Evolutionary conservation across 2,113 vertebrate genomes (phyloP), one percentile per base, ranked within the genome.

Genomic region (Casuarius casuarius): DNA sequence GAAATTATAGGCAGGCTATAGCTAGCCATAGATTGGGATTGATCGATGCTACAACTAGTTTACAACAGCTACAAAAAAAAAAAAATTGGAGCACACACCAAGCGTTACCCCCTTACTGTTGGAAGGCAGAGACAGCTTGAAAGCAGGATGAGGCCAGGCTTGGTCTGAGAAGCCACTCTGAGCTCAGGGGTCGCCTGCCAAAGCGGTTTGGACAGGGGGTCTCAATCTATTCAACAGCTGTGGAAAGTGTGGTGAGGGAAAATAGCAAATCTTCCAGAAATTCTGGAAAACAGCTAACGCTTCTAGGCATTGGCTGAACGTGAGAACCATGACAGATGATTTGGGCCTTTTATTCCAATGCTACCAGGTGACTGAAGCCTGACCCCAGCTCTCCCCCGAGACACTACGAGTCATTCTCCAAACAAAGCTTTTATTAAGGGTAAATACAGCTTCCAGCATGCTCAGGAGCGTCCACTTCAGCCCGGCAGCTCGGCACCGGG

Each of bases 251-350:
- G 3, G 12, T 1, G 5, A 66, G 67, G 73, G 79, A 35, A 58
- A 85, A 31, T 6, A 25, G 12, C 31, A 38, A 25, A 21, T 28
- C 20, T 44, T 46, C 5, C 12, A 28, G 23, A 7, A 52, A n/a
- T 17, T 51, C 66, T 15, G 61, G 49, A 28, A 59, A 71, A 58
- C 10, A 29, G 2, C 22, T 22, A 16, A 70, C 9, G 0, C 29
- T 48, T 33, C 12, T 52, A 8, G 12, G 14, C 7, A 11, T 33
- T 19, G 56, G 31, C 56, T 9, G 7, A 33, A 31, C 0, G 3
- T 0, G 0, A 66, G 40, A 7, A 35, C 15, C 20, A 28, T 2
- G 23, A 12, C 17, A 12, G 6, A 8, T 10, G 46, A 22, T 7
- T 17, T 0, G 5, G 48, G 25, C 38, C 26, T 61, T 51, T 52